Evolutionary conservation across 2,797 vertebrate genomes (phyloP).

Genomic region (Xyrichtys novacula): DNA sequence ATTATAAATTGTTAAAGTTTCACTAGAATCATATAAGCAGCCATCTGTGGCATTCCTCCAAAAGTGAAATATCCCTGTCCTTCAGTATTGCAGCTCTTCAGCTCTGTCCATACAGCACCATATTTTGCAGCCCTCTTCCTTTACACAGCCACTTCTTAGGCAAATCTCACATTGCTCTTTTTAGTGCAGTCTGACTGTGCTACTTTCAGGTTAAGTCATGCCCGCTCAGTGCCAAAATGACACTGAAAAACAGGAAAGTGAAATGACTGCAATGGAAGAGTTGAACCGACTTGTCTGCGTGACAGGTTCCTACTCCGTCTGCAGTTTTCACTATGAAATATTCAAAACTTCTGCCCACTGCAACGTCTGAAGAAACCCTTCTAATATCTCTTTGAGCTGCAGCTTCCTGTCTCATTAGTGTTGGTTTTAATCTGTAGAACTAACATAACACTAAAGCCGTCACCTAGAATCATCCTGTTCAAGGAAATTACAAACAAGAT

Average conservation of each 20-base stretch:
- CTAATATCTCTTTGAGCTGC: slow-evolving; percentile 10
- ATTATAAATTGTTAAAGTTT: too few relatives aligned
- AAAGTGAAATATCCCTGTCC: too few relatives aligned
- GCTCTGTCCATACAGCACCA: too few relatives aligned
- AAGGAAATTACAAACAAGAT: background rate
- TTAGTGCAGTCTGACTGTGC: background rate
- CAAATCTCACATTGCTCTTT: slow-evolving; percentile 23
- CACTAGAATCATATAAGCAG: too few relatives aligned
- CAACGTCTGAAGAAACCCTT: background rate
- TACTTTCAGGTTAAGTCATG: slow-evolving; percentile 16
- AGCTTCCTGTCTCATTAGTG: slow-evolving; percentile 1
- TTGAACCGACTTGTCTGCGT: background rate
- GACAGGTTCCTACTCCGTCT: background rate
- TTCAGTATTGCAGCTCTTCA: too few relatives aligned
- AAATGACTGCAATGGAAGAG: background rate
- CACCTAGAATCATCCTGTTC: background rate
- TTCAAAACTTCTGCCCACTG: background rate
- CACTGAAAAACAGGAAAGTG: background rate
- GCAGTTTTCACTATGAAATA: background rate
- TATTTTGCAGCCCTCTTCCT: background rate
- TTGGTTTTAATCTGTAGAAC: slow-evolving; percentile 22
- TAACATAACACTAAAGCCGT: background rate
- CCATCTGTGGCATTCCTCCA: too few relatives aligned
- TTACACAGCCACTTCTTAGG: background rate
- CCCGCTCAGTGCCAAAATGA: background rate